Evolutionary conservation across 1,140 invertebrate genomes (phyloP).

Genomic region (Lordiphosa mommai): DNA sequence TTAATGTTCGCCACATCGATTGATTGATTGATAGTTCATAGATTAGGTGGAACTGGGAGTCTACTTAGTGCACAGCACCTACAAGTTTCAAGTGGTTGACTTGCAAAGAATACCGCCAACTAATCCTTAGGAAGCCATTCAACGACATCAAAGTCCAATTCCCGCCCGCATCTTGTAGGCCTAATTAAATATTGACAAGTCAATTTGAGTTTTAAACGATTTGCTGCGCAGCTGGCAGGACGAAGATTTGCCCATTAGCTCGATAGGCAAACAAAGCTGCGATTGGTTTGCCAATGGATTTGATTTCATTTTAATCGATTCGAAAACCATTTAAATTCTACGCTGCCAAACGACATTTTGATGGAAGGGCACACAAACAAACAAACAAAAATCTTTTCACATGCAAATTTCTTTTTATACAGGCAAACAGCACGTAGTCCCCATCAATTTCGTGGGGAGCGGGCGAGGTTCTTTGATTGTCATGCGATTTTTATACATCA

Average conservation of each 20-base stretch:
- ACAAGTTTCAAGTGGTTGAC: conserved; percentile 3
- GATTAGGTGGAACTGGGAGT: too few species aligned
- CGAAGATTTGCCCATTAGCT: conserved; percentile 42
- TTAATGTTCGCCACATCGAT: conserved; percentile 36
- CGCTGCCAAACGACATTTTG: conserved; percentile 39
- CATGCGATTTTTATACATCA: conserved; percentile 66
- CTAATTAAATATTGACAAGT: conserved; percentile 78
- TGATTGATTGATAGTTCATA: conserved; percentile 48
- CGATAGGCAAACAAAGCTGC: conserved; percentile 63
- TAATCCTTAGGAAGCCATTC: conserved; percentile 60
- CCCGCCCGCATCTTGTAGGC: conserved; percentile 56
- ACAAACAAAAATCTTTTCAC: conserved; percentile 55
- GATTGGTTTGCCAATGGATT: conserved; percentile 57
- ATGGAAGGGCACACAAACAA: conserved; percentile 28
- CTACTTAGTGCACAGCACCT: too few species aligned
- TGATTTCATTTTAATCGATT: conserved; percentile 77
- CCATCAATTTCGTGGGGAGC: conserved; percentile 31
- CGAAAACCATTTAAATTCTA: conserved; percentile 39
- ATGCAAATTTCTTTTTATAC: conserved; percentile 51
- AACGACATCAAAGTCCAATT: conserved; percentile 52
- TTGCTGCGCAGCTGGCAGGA: conserved; percentile 52
- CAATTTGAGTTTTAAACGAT: conserved; percentile 67
- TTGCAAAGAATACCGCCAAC: conserved; percentile 38
- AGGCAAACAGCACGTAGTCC: conserved; percentile 58
- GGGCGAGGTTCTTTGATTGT: conserved; percentile 47